Percentiles rank a stretch among this genome's conserved stretches.
Conservation (phyloP, 2,888 invertebrate genomes). For the Eupithecia abbreviata region DNA sequence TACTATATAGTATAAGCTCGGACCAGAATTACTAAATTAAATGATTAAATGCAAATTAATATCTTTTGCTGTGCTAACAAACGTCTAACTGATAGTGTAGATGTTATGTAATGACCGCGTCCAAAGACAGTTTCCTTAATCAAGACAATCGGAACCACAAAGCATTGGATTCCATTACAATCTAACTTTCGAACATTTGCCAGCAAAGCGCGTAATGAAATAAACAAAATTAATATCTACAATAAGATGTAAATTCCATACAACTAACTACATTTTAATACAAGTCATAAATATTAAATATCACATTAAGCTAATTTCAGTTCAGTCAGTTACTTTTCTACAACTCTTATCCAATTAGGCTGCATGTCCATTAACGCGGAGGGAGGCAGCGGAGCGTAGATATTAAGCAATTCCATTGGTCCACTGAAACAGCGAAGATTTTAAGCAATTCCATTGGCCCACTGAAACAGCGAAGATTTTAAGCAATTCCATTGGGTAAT, state of each 20-base stretch:
- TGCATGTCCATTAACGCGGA: not conserved
- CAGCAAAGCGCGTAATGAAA: slow-evolving; percentile 37
- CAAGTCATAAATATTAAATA: slow-evolving; percentile 81
- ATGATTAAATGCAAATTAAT: slow-evolving; percentile 73
- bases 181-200: slow-evolving; percentile 27
- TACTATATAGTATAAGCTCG: slow-evolving; percentile 59
- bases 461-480: too few relatives aligned
- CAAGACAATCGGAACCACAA: not conserved
- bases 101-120: not conserved
- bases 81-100: slow-evolving; percentile 43
- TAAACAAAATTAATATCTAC: slow-evolving; percentile 56
- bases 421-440: too few relatives aligned
- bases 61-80: slow-evolving; percentile 54
- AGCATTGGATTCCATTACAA: not conserved
- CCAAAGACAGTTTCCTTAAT: not conserved
- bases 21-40: slow-evolving; percentile 63
- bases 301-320: slow-evolving; percentile 82
- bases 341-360: slow-evolving; percentile 61
- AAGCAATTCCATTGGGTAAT: too few relatives aligned
- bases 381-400: too few relatives aligned
- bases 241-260: slow-evolving; percentile 62
- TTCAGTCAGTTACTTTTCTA: slow-evolving; percentile 72
- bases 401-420: too few relatives aligned
- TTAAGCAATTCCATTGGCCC: too few relatives aligned
- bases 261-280: slow-evolving; percentile 71